Evolutionary conservation across 2,797 vertebrate genomes (phyloP), one percentile per base, ranked within the genome.

Genomic region (Channallabes apus): DNA sequence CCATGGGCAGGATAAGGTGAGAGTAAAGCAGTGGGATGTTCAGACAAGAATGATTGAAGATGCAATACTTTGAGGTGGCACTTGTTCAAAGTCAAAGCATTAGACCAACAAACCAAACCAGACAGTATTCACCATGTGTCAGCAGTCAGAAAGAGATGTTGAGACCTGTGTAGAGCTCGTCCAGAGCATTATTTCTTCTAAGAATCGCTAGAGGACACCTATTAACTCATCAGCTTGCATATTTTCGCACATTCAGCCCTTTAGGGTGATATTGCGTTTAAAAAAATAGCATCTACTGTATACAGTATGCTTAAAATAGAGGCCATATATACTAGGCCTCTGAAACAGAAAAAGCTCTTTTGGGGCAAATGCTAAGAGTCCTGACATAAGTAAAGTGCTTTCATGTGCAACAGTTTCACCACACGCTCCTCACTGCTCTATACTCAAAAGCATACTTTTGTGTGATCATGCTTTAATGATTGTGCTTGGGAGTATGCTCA

Each of bases 41-140:
- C 86, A 86, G 87, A 88, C 84, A 86, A 86, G 87, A 71, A 90
- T 86, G 65, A 77, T 51, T 67, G 78, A 73, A 79, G 59, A 86
- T 67, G 58, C 59, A 64, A 56, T 56, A 20, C 82, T 80, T 79
- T 75, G 75, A 82, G 72, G 29, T 65, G 78, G 56, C 56, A 68
- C 41, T 54, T 32, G 35, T 85, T 85, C 69, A 73, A 62, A 75
- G 71, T 64, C 80, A 78, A 59, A 88, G 69, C 56, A 82, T 71
- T 71, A 72, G 77, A 81, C 38, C 38, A 71, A 76, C 68, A 86
- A 88, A 81, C 38, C 46, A 64, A 86, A 86, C 68, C 32, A 54
- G 80, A 82, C 72, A 86, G 80, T 27, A 68, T 82, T 75, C 61
- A 18, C 38, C 35, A 69, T 67, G 24, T 83, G 62, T 82, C 29